Base-by-base conservation (phyloP, 2,797 vertebrate species). In the Pygocentrus nattereri region DNA sequence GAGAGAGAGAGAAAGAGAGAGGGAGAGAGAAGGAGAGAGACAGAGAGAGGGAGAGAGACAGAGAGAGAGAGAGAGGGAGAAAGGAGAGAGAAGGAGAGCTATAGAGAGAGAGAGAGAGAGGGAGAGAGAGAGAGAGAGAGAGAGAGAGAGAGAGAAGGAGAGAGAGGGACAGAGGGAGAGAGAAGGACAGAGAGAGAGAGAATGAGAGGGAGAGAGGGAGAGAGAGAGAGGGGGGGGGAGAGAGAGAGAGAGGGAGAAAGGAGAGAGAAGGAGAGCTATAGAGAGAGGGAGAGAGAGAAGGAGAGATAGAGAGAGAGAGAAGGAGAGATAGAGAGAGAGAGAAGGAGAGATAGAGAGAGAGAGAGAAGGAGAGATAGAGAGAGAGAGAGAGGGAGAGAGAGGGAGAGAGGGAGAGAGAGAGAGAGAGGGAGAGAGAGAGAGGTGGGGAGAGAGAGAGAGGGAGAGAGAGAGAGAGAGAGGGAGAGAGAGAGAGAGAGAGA, bases 361-460 rank as follows among this genome's bases (percentile, higher is more conserved):
- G n/a, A n/a, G n/a, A 74, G 34, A 77, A 27, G n/a, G n/a, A n/a
- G n/a, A n/a, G n/a, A n/a, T n/a, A 50, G 27, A 72, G 50, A 58
- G 16, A 69, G 34, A 74, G 30, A 4, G 16, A n/a, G n/a, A n/a
- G n/a, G n/a, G n/a, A n/a, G n/a, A n/a, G n/a, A n/a, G n/a, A 74
- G 34, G 77, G 27, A 50, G 27, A 72, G 50, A 58, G 16, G 69
- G 34, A 74, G 30, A 4, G 16, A n/a, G n/a, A n/a, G n/a, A n/a
- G n/a, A n/a, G n/a, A n/a, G n/a, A n/a, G n/a, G 74, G 34, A 77
- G 27, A 50, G 27, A 72, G 50, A 58, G 16, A 69, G n/a, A n/a
- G n/a, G n/a, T n/a, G n/a, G n/a, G n/a, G 34, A 74, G 30, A 4
- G 16, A n/a, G n/a, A n/a, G n/a, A n/a, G n/a, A n/a, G n/a, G n/a